Evolutionary conservation across 2,797 vertebrate species (phyloP).

Genomic region (Peromyscus melanophrys): DNA sequence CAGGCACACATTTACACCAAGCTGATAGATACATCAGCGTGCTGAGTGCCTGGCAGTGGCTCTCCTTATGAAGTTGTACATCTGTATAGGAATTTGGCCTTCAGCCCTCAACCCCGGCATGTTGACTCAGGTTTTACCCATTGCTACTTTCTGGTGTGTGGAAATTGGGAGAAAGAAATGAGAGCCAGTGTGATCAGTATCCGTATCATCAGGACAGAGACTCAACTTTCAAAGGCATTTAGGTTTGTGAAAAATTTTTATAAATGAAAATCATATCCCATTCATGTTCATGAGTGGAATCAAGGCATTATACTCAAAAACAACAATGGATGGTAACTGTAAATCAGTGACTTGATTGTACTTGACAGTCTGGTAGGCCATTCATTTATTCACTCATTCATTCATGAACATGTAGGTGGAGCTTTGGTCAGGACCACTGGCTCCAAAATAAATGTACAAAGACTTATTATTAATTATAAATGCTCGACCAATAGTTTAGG

Average conservation of each 20-base stretch:
- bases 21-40: neutral
- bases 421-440: too few relatives aligned
- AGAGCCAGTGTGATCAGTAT: neutral
- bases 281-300: neutral
- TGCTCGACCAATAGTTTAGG: too few relatives aligned
- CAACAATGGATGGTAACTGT: neutral
- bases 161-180: neutral
- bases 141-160: neutral
- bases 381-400: neutral
- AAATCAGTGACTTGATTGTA: neutral
- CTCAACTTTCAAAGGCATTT: neutral
- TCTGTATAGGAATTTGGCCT: neutral
- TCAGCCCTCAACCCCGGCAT: neutral
- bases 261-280: neutral
- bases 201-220: neutral
- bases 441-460: too few relatives aligned
- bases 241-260: neutral
- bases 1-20: neutral
- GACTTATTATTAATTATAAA: too few relatives aligned
- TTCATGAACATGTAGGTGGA: too few relatives aligned
- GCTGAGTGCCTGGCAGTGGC: neutral
- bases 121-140: neutral
- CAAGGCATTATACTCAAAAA: conserved; percentile 2
- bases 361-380: neutral
- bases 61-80: neutral